Conservation (phyloP, 2,888 invertebrate species). For the Tachina lurida region DNA sequence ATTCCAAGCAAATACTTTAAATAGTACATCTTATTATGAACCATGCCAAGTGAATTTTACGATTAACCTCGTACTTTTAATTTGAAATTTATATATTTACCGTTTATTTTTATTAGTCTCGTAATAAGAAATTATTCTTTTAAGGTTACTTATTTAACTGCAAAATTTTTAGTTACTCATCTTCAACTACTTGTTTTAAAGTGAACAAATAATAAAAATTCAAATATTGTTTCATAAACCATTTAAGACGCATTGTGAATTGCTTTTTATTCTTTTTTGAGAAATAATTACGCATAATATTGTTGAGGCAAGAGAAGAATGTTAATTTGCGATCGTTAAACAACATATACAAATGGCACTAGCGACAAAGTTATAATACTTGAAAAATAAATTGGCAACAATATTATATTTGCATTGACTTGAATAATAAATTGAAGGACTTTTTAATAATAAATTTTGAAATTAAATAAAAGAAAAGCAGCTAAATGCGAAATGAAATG, state of each 20-base stretch:
- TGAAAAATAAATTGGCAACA: background rate
- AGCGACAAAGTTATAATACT: background rate
- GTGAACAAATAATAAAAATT: slow-evolving; percentile 2
- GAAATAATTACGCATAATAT: slow-evolving; percentile 14
- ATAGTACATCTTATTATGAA: no score
- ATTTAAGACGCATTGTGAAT: background rate
- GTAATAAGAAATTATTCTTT: background rate
- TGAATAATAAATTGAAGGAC: background rate
- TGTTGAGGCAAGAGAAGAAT: slow-evolving; percentile 19
- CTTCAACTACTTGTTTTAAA: slow-evolving; percentile 16
- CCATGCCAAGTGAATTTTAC: no score
- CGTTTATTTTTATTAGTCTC: background rate
- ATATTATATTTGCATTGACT: background rate
- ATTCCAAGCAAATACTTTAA: no score
- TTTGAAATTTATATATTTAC: background rate
- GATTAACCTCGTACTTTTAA: no score
- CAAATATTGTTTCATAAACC: background rate
- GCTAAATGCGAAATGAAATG: no score
- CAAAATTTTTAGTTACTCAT: slow-evolving; percentile 15
- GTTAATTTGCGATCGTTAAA: slow-evolving; percentile 12
- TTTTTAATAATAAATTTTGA: no score
- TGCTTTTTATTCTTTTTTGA: background rate
- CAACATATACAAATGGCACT: background rate
- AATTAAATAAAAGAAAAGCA: no score
- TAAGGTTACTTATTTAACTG: slow-evolving; percentile 37